Percentiles rank a stretch among this genome's conserved stretches.
phyloP scores from a whole-genome alignment of 2,797 vertebrate species.

The Mycteria americana region DNA sequence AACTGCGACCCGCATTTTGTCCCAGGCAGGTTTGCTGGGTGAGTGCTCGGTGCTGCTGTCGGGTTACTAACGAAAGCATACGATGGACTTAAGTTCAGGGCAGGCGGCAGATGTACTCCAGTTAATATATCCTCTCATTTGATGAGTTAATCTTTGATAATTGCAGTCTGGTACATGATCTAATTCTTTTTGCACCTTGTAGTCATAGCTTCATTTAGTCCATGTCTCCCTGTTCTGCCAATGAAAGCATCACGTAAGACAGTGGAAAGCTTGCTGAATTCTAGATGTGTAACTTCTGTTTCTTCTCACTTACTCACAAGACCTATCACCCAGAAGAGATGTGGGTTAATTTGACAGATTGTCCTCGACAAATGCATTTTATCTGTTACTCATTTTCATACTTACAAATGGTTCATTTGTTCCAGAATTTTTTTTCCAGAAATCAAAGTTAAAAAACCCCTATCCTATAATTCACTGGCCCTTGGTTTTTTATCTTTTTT shows the following conservation, averaged over 20 bases:
- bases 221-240: not conserved
- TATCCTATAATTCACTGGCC: not conserved
- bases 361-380: not conserved
- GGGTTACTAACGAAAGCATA: accelerated
- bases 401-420: not conserved
- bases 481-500: not conserved
- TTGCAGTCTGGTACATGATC: not conserved
- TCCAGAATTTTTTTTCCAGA: not conserved
- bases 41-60: not conserved
- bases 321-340: not conserved
- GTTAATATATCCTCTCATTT: not conserved
- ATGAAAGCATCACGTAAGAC: not conserved
- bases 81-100: accelerated
- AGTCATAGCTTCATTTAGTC: not conserved
- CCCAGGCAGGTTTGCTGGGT: not conserved
- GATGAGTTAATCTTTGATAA: not conserved
- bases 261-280: not conserved
- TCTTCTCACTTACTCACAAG: not conserved
- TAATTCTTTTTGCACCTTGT: not conserved
- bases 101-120: not conserved
- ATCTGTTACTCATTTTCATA: not conserved
- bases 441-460: not conserved
- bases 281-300: not conserved
- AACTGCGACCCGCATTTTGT: not conserved
- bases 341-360: not conserved